Evolutionary conservation across 2,113 vertebrate species (phyloP), one percentile per base, ranked within the genome.

Genomic region (Chroicocephalus ridibundus): DNA sequence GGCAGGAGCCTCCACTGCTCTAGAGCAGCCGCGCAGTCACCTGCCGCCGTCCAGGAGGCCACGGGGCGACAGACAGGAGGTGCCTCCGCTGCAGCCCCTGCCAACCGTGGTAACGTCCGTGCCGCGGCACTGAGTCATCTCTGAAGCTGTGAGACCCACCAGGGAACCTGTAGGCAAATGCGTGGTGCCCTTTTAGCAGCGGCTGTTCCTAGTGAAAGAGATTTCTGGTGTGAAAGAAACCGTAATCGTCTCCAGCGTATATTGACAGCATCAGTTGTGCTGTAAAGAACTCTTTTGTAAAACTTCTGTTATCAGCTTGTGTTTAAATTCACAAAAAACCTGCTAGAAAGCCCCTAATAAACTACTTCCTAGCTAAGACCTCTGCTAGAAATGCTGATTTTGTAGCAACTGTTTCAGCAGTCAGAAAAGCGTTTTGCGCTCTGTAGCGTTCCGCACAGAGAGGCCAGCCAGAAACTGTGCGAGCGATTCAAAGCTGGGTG

Each of bases 61-160:
- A 5, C 1, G 0, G 3, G 60, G 86, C 62, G 18, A 19, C 58
- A 2, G 0, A 4, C 36, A 3, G 0, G 0, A 77, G 86, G 51
- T 27, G 58, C 26, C 38, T 52, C 11, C 21, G 54, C 84, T 25
- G 8, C 70, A 82, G 66, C 82, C 40, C 2, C 0, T 65, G 54
- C 52, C 88, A 69, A 2, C 27, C 3, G 32, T 11, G 80, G 27
- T 7, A 25, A 68, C 5, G 2, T 55, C 86, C 5, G 1, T 13
- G 3, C 20, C 1, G 1, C 1, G 7, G 82, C 79, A 5, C 12
- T 74, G 93, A 91, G 65, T 91, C 81, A 79, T 55, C 49, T 87
- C 10, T 4, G 61, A 4, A 89, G 91, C 72, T 2, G 21, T 5
- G 71, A 29, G 27, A 70, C 13, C 54, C 17, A 0, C 5, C 66